Evolutionary conservation across 53 echinoderm and acorn worm genomes (phyloP).

Genomic region (Antedon mediterranea): DNA sequence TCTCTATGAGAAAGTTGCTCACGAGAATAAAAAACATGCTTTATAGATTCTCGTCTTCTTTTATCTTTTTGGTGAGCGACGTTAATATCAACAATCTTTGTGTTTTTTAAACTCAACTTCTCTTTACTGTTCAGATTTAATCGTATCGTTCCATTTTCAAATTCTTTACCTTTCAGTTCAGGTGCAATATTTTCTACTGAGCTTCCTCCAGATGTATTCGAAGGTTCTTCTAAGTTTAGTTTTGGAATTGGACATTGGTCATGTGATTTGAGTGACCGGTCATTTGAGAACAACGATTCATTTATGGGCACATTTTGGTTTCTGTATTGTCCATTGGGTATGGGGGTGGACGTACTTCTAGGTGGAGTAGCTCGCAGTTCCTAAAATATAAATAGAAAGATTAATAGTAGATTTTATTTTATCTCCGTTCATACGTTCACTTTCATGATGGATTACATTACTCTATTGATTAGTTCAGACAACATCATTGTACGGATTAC

Average conservation of each 20-base stretch:
- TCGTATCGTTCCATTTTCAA: background rate
- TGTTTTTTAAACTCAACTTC: background rate
- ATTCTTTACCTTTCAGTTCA: background rate
- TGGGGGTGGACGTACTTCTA: conserved; percentile 72
- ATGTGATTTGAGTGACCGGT: background rate
- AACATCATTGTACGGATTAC: no score
- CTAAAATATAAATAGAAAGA: conserved; percentile 14
- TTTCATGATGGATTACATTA: no score
- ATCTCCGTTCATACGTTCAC: no score
- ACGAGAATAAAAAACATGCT: background rate
- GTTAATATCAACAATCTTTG: background rate
- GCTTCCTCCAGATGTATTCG: background rate
- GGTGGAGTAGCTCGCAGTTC: conserved; percentile 83
- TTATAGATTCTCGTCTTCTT: background rate
- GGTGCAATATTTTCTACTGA: background rate
- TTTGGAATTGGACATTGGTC: background rate
- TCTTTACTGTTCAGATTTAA: background rate
- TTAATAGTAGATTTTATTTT: no score
- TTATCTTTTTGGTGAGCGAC: background rate
- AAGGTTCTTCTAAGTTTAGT: background rate
- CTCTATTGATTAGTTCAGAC: no score
- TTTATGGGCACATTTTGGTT: background rate
- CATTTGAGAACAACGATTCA: background rate
- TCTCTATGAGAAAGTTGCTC: background rate
- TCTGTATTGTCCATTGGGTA: conserved; percentile 59